A percentile compares a stretch with the other conserved stretches of the same genome.
Conservation (phyloP, 2,113 vertebrate genomes). For the Cryptotis parvus region DNA sequence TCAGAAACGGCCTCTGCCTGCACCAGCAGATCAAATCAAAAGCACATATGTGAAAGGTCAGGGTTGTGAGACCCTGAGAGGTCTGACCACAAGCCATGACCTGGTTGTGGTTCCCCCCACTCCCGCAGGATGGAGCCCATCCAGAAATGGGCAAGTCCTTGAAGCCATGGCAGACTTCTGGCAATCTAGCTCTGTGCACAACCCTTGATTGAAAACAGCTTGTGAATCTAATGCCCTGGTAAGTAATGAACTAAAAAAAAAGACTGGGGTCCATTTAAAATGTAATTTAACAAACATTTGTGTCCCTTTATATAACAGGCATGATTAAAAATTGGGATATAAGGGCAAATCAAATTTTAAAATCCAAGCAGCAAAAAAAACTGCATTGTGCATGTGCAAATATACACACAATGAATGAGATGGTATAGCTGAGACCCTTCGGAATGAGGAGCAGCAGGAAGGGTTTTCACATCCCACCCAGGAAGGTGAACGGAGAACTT, state of each 20-base stretch:
- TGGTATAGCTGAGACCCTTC: neutral
- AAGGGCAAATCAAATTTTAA: constrained; percentile 14
- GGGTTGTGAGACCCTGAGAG: constrained; percentile 70
- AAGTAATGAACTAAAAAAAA: neutral
- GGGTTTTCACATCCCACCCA: neutral
- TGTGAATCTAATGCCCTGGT: constrained; percentile 21
- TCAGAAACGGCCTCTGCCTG: constrained; percentile 70
- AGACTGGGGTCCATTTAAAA: neutral
- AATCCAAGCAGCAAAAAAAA: neutral
- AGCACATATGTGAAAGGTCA: constrained; percentile 78
- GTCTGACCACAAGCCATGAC: constrained; percentile 75
- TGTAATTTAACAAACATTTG: constrained; percentile 47
- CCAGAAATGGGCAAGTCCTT: constrained; percentile 60
- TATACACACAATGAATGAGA: neutral
- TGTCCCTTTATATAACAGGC: neutral
- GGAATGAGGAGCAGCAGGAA: neutral
- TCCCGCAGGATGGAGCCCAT: constrained; percentile 68
- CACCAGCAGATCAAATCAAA: constrained; percentile 80
- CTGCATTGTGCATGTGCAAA: neutral
- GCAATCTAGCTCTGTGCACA: constrained; percentile 50
- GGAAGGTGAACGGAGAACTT: neutral
- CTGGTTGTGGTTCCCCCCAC: neutral
- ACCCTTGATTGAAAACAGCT: constrained; percentile 50
- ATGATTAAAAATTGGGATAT: neutral
- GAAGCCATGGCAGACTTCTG: constrained; percentile 70